These are phyloP conservation scores for Epinephelus malabaricus DNA, from an alignment of 2,797 vertebrate species.

Conservation along the genomic window DNA sequence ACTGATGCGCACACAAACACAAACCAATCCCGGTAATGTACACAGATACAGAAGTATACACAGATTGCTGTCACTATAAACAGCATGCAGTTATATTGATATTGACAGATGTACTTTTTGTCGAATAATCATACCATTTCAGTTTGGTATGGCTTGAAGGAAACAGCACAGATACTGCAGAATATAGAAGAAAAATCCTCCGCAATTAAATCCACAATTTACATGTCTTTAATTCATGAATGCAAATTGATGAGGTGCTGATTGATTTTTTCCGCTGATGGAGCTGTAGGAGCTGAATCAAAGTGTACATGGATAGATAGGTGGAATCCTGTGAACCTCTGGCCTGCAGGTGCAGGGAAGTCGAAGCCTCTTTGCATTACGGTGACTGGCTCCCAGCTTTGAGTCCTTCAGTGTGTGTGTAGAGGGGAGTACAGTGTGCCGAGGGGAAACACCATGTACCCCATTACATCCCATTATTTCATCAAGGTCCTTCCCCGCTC, in stretches of 20 bases:
- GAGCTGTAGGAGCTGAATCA: conserved; percentile 6
- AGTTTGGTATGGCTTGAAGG: neutral
- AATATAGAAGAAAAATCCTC: neutral
- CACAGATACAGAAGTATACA: neutral
- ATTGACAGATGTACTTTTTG: neutral
- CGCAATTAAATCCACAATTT: conserved; percentile 16
- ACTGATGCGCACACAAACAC: neutral
- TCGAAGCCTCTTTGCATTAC: neutral
- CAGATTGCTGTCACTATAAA: too few species aligned
- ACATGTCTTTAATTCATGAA: conserved; percentile 20
- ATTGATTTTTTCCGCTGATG: conserved; percentile 25
- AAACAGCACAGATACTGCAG: neutral
- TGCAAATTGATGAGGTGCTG: conserved; percentile 24
- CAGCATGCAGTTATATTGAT: neutral
- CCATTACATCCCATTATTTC: conserved; percentile 21
- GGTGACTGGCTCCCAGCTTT: neutral
- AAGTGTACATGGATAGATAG: neutral
- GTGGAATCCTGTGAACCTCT: conserved; percentile 7
- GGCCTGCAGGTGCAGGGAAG: neutral
- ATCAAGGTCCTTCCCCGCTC: neutral
- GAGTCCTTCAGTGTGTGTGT: neutral
- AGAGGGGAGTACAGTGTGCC: neutral
- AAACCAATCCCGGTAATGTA: neutral
- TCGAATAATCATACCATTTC: neutral
- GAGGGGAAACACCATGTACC: conserved; percentile 3